Evolutionary conservation across 2,113 vertebrate genomes (phyloP).

Genomic region (Cygnus atratus): DNA sequence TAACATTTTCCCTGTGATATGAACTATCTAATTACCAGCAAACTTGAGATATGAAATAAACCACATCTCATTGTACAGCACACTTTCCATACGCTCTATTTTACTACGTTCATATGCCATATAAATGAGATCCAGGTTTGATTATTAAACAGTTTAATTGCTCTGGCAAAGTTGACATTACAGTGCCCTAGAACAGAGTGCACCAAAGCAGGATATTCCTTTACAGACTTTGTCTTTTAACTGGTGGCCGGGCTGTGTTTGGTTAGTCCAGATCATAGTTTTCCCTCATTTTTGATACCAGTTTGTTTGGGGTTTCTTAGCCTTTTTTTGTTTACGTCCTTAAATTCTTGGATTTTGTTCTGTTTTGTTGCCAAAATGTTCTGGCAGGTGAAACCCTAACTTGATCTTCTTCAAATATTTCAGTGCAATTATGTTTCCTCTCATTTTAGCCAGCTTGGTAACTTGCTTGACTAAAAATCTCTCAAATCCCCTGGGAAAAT

Average conservation of each 20-base stretch:
- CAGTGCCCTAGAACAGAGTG: not conserved
- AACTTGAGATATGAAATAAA: constrained; percentile 45
- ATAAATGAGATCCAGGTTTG: constrained; percentile 50
- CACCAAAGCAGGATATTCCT: not conserved
- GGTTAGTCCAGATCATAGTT: not conserved
- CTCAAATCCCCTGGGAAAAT: constrained; percentile 70
- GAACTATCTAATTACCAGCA: constrained; percentile 32
- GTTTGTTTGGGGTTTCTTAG: not conserved
- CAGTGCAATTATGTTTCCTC: constrained; percentile 29
- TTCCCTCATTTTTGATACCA: not conserved
- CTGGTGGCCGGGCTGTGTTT: not conserved
- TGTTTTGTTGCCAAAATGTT: constrained; percentile 6
- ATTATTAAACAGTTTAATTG: constrained; percentile 30
- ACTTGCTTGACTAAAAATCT: constrained; percentile 46
- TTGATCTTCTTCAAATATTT: constrained; percentile 54
- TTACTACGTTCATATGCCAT: not conserved
- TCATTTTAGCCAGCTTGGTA: not conserved
- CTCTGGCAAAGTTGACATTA: constrained; percentile 21
- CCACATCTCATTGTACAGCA: constrained; percentile 14
- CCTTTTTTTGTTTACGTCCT: not conserved
- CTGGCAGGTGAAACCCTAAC: constrained; percentile 34
- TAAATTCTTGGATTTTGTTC: not conserved
- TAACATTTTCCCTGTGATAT: constrained; percentile 35
- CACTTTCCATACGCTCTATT: not conserved
- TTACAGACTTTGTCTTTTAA: constrained; percentile 20